Base-by-base conservation (phyloP, 2,113 vertebrate species). In the Coturnix japonica region DNA sequence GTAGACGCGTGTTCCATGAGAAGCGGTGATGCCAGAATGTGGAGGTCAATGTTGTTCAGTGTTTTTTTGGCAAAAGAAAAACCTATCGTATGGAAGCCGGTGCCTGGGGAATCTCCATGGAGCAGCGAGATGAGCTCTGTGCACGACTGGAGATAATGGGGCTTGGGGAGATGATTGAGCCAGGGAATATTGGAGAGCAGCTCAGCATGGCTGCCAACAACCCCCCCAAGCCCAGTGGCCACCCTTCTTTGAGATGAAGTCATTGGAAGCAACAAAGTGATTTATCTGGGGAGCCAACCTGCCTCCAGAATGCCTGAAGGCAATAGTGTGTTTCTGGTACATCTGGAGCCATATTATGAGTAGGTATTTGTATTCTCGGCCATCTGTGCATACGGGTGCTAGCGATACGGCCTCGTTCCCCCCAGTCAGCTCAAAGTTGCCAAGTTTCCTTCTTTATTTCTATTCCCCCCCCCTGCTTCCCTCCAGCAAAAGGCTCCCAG, bases 101-200 rank as follows among this genome's bases (percentile, higher is more conserved):
- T 92, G 94, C 92, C 93, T 95, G 85, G 94, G 94, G 95, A 89
- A 91, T 81, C 93, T 85, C n/a, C 65, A 43, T 23, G 31, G 56
- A 84, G 93, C 5, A 21, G 67, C 1, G 41, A 85, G 95, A 92
- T 93, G 96, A 92, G 92, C 72, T 89, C 89, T 15, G 44, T 44
- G 89, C 61, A 13, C 6, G 10, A 10, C 60, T 90, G 93, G 89
- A 95, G 95, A 86, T 61, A 76, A 37, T 43, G 92, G 92, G 64
- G 82, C 87, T 93, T 2, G 59, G 82, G 75, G 87, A 92, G 47
- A 73, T 41, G 78, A 3, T 30, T 2, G 93, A 90, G 93, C 93
- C 95, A 95, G 95, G 89, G 89, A 95, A 75, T 59, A 73, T 33
- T 87, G 91, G 93, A 93, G 85, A 64, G 81, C 1, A 3, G 53